These are phyloP conservation scores for Ashinkailepas kermadecensis DNA, from an alignment of 2,888 invertebrate species.

Conservation along the genomic window DNA sequence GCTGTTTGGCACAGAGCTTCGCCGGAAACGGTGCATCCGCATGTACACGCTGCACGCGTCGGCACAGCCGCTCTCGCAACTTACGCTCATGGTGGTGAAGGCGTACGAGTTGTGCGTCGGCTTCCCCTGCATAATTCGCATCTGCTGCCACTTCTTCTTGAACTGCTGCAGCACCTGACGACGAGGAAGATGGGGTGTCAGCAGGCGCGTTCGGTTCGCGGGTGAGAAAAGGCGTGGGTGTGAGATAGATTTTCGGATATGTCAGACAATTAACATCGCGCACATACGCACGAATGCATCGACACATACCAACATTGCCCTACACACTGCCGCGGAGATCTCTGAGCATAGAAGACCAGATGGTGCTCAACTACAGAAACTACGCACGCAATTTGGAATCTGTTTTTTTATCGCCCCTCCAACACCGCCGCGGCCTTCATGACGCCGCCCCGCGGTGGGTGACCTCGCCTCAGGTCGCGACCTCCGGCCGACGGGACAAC, in stretches of 20 bases:
- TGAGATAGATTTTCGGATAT: no score
- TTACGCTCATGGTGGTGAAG: slow-evolving; percentile 36
- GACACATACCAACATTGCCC: background rate
- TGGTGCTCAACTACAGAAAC: no score
- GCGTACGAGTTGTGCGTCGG: slow-evolving; percentile 33
- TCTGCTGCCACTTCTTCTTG: slow-evolving; percentile 36
- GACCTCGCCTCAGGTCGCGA: no score
- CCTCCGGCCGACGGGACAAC: no score
- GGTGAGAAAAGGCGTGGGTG: no score
- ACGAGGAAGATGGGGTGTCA: background rate
- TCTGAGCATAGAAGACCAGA: no score
- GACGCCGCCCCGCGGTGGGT: no score
- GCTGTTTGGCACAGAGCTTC: no score
- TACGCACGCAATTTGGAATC: background rate
- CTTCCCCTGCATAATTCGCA: slow-evolving; percentile 32
- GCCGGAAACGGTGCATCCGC: background rate
- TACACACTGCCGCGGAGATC: no score
- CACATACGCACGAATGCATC: background rate
- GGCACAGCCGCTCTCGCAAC: slow-evolving; percentile 20
- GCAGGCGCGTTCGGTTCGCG: no score
- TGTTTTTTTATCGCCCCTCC: background rate
- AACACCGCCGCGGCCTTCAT: no score
- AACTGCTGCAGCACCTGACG: slow-evolving; percentile 35
- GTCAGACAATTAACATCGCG: no score
- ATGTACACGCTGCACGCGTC: background rate